These are phyloP conservation scores for Heterodera carotae DNA, from an alignment of 1,140 invertebrate species.

Conservation along the genomic window DNA sequence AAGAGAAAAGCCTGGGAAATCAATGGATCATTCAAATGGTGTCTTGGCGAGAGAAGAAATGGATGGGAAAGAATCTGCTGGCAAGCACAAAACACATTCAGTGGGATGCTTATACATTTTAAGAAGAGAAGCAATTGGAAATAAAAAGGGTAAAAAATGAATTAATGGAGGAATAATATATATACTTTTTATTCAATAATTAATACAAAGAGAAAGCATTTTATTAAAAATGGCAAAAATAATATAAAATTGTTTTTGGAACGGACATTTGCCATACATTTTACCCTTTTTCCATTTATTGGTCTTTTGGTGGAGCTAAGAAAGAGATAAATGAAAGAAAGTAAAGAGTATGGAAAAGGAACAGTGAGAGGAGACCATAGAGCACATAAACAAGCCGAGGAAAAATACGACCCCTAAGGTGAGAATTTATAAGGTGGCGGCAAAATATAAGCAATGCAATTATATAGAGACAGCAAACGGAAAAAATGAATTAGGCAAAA, in stretches of 20 bases:
- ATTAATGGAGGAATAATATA: no score
- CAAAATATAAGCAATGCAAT: no score
- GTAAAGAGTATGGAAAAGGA: neutral
- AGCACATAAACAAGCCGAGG: neutral
- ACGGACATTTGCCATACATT: no score
- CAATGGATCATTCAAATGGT: neutral
- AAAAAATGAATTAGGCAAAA: no score
- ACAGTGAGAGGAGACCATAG: neutral
- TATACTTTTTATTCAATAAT: no score
- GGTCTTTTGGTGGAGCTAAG: neutral
- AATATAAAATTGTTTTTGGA: no score
- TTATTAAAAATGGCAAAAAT: no score
- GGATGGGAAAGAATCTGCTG: neutral
- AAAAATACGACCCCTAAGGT: neutral
- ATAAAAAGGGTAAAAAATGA: no score
- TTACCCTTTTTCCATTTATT: no score
- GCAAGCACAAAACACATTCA: neutral
- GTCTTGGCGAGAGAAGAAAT: neutral
- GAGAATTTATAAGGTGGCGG: neutral
- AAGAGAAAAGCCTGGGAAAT: neutral
- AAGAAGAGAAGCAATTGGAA: neutral
- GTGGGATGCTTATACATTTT: neutral
- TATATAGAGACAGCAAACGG: no score
- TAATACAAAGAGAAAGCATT: no score
- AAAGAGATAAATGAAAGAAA: neutral